Base-by-base conservation (phyloP, 2,888 invertebrate genomes). In the Eupeodes luniger region DNA sequence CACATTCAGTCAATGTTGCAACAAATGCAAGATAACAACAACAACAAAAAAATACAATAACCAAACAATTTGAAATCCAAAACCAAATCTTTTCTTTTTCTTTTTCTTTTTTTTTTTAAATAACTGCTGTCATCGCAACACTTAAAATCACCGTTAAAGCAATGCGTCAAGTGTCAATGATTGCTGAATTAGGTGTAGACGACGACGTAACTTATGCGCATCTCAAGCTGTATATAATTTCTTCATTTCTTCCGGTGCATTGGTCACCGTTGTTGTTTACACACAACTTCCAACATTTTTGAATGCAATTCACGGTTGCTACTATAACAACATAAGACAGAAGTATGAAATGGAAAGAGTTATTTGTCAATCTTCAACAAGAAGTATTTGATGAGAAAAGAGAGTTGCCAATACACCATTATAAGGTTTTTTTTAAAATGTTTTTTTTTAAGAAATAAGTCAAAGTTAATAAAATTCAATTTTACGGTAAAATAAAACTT, bases 171-270 rank as follows among this genome's bases (percentile, higher is more conserved):
- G 76, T 64, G 80, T 72, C 19, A 76, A 83, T 76, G 77, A 87
- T 34, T 76, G 49, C 34, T 74, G 72, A 40, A 49, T 19, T 10
- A 49, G 47, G 51, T 55, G 27, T 53, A 67, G 40, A 53, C 27
- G 27, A 27, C 27, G 27, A 27, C 74, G 16, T 9, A 53, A 49
- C 19, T 36, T 44, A 36, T 67, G 69, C 6, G 12, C 12, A 7
- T 49, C 55, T 34, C 16, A 27, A 27, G 59, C 61, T 77, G 40
- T 66, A 77, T 77, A 51, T 36, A 66, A 76, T 55, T 70, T 66
- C 36, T 76, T 80, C 75, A 83, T 80, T 85, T 80, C 87, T 84
- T 80, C 80, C 87, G 80, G 80, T 80, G 87, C 83, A 84, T 84
- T 80, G 83, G 82, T 82, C 79, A 79, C 62, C 74, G 69, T 51